Evolutionary conservation across 2,113 vertebrate genomes (phyloP), one percentile per base, ranked within the genome.

Genomic region (Arenaria interpres): DNA sequence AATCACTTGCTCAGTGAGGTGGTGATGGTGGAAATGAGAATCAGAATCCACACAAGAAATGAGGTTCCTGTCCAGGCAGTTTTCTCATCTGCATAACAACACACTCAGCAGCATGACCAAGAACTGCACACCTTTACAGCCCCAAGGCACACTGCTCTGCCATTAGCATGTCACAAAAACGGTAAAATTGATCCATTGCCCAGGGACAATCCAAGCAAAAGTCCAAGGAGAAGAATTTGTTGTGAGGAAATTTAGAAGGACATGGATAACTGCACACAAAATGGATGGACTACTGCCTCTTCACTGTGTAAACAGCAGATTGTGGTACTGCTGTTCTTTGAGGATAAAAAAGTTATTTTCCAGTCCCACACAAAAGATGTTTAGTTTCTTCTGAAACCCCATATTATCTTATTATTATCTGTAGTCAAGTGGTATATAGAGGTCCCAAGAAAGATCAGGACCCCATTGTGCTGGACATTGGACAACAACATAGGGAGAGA

Each of bases 251-350:
- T 80, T 71, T 74, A 71, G 23, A 89, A 14, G 7, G 25, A 17
- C 23, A 24, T 17, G 10, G 20, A 68, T 85, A 92, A 71, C 12
- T 1, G 12, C 23, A 50, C 28, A 46, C 10, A 81, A 87, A 82
- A 85, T 51, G 3, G 48, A 84, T 59, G 32, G 41, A 80, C 63
- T 73, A 53, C 43, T 72, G 17, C 20, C 54, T 69, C 23, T 74
- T 62, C 64, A 20, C 51, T 77, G 21, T 66, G 66, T 69, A 96
- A 97, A 97, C 78, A 96, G 75, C 88, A 97, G 97, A 97, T 94
- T 96, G 86, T 9, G 10, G n/a, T 83, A 35, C 43, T 46, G 7
- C 24, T 85, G 74, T 39, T 90, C 78, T 90, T 77, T 13, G 2
- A 59, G 35, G 69, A 86, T 89, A 90, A 69, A 96, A 85, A 74